Evolutionary conservation across 2,888 invertebrate genomes (phyloP).

Genomic region (Eupsilia transversa): DNA sequence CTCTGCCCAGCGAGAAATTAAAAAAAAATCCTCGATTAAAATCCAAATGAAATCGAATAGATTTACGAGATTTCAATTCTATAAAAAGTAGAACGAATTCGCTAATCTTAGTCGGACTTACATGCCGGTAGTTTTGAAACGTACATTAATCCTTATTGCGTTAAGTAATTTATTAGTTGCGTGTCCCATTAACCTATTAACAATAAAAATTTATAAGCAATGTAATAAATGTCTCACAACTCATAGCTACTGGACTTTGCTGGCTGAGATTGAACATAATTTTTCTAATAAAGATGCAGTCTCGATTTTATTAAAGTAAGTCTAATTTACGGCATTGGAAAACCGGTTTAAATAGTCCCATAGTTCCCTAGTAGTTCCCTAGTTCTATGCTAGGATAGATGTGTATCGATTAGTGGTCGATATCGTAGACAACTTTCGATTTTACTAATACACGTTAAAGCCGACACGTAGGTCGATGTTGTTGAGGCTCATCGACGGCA

Average conservation of each 20-base stretch:
- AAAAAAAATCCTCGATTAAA: slow-evolving; percentile 78
- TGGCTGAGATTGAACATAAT: slow-evolving; percentile 57
- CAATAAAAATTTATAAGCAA: slow-evolving; percentile 67
- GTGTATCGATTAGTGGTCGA: slow-evolving; percentile 10
- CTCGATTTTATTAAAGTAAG: slow-evolving; percentile 51
- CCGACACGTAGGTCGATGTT: slow-evolving; percentile 36
- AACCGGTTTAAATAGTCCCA: slow-evolving; percentile 37
- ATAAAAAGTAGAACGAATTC: slow-evolving; percentile 75
- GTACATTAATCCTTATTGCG: slow-evolving; percentile 68
- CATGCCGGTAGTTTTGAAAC: slow-evolving; percentile 55
- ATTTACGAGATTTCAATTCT: slow-evolving; percentile 71
- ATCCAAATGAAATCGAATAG: slow-evolving; percentile 77
- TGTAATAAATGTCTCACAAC: slow-evolving; percentile 67
- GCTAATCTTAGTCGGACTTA: slow-evolving; percentile 69
- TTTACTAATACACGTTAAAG: slow-evolving; percentile 53
- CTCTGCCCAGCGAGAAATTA: slow-evolving; percentile 80
- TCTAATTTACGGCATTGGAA: slow-evolving; percentile 45
- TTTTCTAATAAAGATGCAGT: slow-evolving; percentile 64
- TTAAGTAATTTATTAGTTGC: slow-evolving; percentile 67
- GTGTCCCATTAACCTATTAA: slow-evolving; percentile 70
- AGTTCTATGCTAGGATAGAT: slow-evolving; percentile 16
- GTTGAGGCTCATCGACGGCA: slow-evolving; percentile 27
- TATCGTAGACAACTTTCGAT: slow-evolving; percentile 63
- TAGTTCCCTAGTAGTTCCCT: slow-evolving; percentile 31
- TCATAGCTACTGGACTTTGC: slow-evolving; percentile 67